Base-by-base conservation (phyloP, 2,888 invertebrate species). In the Agonopterix heracliana region DNA sequence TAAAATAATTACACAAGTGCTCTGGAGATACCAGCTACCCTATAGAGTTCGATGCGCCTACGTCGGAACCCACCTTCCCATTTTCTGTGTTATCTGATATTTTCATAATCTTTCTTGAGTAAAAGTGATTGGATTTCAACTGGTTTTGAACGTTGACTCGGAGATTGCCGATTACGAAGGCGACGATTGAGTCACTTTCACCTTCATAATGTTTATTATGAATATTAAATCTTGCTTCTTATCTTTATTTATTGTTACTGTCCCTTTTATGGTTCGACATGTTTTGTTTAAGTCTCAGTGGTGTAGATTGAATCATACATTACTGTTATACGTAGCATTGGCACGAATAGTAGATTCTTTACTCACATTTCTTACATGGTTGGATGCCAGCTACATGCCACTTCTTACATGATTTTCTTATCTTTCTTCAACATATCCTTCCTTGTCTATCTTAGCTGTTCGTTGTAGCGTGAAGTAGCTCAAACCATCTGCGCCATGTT, bases 1-100 rank as follows among this genome's bases (percentile, higher is more conserved):
- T 81, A 82, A 83, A 85, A 85, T 88, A 85, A 86, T 85, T 83
- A 84, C 78, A 82, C 82, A 85, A 86, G 86, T 87, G 85, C 70
- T 68, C 62, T 60, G 61, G 64, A 52, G 56, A 60, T 63, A 68
- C 63, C 71, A 67, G 71, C 75, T 75, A 26, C 26, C 26, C 26
- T 26, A 26, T 26, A 26, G 26, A 26, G 26, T 26, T 26, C 26
- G 26, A 26, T 26, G 75, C 70, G 64, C 60, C 60, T 56, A 75
- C 78, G 74, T 81, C 77, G 64, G 74, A 78, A 75, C 65, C 57
- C 52, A 54, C 47, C 49, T 59, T 57, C 66, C 59, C 58, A 48
- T 47, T 65, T 63, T 26, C 26, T 62, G 57, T 57, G 62, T 54
- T 71, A 70, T 65, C 64, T 69, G 68, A 55, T 52, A 62, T 61